A percentile compares a stretch with the other conserved stretches of the same genome.
These are phyloP conservation scores for Andrena marginata DNA, from an alignment of 2,888 invertebrate genomes.

Conservation along the genomic window DNA sequence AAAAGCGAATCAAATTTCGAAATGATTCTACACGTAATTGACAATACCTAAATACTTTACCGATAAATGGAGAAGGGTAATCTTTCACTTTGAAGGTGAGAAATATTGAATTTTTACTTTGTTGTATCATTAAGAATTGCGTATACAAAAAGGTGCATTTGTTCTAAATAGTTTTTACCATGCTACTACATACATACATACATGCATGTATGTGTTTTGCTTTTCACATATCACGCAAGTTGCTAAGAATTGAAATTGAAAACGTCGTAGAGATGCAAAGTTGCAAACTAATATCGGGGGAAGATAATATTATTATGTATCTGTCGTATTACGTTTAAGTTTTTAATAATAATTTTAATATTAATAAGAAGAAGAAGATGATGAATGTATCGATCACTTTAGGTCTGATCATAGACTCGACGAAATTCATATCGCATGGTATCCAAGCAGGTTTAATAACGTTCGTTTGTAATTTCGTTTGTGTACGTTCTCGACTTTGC, in stretches of 20 bases:
- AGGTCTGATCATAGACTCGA: neutral
- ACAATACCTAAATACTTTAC: neutral
- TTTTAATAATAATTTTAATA: conserved; percentile 1
- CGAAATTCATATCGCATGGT: conserved; percentile 12
- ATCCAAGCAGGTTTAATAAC: conserved; percentile 1
- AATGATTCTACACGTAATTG: too few relatives aligned
- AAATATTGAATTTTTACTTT: neutral
- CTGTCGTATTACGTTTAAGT: conserved; percentile 6
- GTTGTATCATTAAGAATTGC: neutral
- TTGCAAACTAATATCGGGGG: neutral
- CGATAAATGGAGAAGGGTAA: conserved; percentile 1
- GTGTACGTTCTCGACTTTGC: conserved; percentile 30
- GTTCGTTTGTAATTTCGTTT: conserved; percentile 10
- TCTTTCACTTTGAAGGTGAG: neutral
- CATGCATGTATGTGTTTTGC: neutral
- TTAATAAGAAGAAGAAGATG: neutral
- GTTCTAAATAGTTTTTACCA: conserved; percentile 1
- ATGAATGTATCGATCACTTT: conserved; percentile 14
- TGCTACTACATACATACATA: neutral
- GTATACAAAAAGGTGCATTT: neutral
- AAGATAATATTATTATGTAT: neutral
- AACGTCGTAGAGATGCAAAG: conserved; percentile 34
- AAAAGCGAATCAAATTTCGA: conserved; percentile 5
- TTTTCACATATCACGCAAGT: conserved; percentile 6
- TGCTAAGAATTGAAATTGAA: neutral